Evolutionary conservation across 2,888 invertebrate genomes (phyloP), one percentile per base, ranked within the genome.

Genomic region (Danaus chrysippus): DNA sequence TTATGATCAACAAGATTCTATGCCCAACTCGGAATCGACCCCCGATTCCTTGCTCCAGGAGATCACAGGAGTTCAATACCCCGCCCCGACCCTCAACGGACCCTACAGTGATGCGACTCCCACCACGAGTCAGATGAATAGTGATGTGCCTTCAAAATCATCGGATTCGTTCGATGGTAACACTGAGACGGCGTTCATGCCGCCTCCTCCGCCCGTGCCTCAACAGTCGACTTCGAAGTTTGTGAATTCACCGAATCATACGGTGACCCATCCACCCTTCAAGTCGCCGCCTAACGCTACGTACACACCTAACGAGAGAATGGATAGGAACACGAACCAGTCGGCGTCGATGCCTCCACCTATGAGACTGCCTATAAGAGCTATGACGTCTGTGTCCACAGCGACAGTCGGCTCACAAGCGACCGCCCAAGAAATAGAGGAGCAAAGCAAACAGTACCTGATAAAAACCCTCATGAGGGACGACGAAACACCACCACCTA

Each of bases 401-500:
- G 81, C 91, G 68, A 83, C 90, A 62, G 91, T 90, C 12, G 89
- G 86, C 64, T 87, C 87, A 0, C 77, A 93, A 82, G 83, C 87
- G 73, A 73, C 92, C 72, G 74, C 93, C 77, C 82, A 92, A 77
- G 93, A 93, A 58, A 93, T 93, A 55, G 92, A 92, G 64, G 94
- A 94, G 64, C 94, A 94, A 76, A 93, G 93, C 81, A 93, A 94
- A 75, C 96, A 96, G 87, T 96, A 96, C 91, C 93, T 97, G 54
- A 96, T 97, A 72, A 98, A 97, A 91, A 97, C 97, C 0, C 92
- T 97, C 67, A 97, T 97, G 68, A 96, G 97, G 49, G 95, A 96
- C 77, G 92, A 97, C 76, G 97, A 97, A 75, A 94, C 95, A 2
- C 95, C 95, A 85, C 94, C 94, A 41, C 73, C 93, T 82, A 71